Base-by-base conservation (phyloP, 2,888 invertebrate genomes). In the Oligia strigilis region DNA sequence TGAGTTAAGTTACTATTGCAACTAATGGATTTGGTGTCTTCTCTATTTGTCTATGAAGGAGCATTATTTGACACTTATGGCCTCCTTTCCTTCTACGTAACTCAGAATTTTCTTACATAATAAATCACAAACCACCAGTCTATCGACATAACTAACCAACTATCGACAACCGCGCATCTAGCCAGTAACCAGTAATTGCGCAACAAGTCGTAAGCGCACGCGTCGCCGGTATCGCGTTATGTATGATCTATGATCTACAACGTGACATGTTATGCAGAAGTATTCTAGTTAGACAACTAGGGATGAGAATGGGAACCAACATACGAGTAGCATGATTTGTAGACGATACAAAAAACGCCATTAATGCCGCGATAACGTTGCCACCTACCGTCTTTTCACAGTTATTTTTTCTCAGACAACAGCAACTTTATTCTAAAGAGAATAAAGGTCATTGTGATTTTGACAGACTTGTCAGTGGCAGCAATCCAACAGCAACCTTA, bases 171-270 rank as follows among this genome's bases (percentile, higher is more conserved):
- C 19, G 3, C 29, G 71, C 60, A 40, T 58, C 71, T 46, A 67
- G 46, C 23, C 40, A 67, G 29, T 40, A 84, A 75, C 71, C 49
- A 82, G 66, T 82, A 55, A 64, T 89, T 90, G 83, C 86, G 78
- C 86, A 90, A 90, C 78, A 64, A 66, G 55, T 84, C 75, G 66
- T 83, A 80, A 76, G 81, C 84, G 85, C 86, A 87, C 82, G 90
- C 90, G 83, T 83, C 83, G 77, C 58, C 64, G 58, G 49, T 46
- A 67, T 64, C 72, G 75, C 36, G 81, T 74, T 78, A 87, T 84
- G 84, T 76, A 78, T 67, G 81, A 81, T 77, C 77, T 77, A 71
- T 72, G 80, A 81, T 77, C 77, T 77, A 71, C 46, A 74, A 60
- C 36, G 79, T 65, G 82, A 70, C 84, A 83, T 78, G 82, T 70